A percentile compares a stretch with the other conserved stretches of the same genome.
These are phyloP conservation scores for Gobionotothen gibberifrons DNA, from an alignment of 2,797 vertebrate genomes.

Conservation along the genomic window DNA sequence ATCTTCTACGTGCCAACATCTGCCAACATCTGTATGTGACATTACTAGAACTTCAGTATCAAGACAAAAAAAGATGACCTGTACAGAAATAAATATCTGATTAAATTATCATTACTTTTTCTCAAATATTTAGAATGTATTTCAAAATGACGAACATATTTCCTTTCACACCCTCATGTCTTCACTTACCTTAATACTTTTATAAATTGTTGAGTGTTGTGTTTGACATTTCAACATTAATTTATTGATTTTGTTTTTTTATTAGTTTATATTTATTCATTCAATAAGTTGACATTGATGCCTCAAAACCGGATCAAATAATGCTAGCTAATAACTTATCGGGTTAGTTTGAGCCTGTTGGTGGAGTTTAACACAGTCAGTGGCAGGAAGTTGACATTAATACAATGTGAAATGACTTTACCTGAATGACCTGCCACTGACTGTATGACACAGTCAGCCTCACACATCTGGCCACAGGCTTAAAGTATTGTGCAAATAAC, in stretches of 20 bases:
- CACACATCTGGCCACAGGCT: constrained; percentile 43
- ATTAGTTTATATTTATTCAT: constrained; percentile 77
- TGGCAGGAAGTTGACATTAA: constrained; percentile 8
- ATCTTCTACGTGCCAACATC: constrained; percentile 68
- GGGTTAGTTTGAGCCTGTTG: constrained; percentile 31
- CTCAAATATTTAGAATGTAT: constrained; percentile 62
- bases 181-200: constrained; percentile 47
- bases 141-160: constrained; percentile 51
- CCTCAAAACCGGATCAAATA: constrained; percentile 48
- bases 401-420: background rate
- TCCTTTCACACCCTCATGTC: constrained; percentile 51
- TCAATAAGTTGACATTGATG: constrained; percentile 57
- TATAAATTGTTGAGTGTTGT: constrained; percentile 57
- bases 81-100: constrained; percentile 57
- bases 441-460: constrained; percentile 30
- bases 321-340: constrained; percentile 62
- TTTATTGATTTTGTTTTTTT: constrained; percentile 72
- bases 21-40: constrained; percentile 69
- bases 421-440: constrained; percentile 2
- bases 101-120: constrained; percentile 54
- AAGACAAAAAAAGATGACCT: constrained; percentile 41
- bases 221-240: constrained; percentile 74
- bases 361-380: constrained; percentile 22
- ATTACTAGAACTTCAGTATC: constrained; percentile 47
- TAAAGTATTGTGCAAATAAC: constrained; percentile 53